Evolutionary conservation across 2,797 vertebrate genomes (phyloP), one percentile per base, ranked within the genome.

Genomic region (Gila robusta): DNA sequence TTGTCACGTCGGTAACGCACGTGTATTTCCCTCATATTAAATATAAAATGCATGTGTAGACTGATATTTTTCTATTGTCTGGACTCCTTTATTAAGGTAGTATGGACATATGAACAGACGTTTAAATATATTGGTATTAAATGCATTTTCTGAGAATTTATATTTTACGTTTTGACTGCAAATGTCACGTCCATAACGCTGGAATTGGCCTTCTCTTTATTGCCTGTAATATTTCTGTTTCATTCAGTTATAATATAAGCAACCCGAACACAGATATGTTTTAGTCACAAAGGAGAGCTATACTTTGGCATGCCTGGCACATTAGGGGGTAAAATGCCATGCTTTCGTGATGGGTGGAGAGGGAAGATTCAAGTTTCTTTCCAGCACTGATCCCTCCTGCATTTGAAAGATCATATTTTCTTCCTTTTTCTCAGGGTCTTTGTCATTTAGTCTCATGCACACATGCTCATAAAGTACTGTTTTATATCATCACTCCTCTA

Each of bases 231-330:
- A 47, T 19, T 66, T 47, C 0, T 35, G 71, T 32, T 79, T 76
- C 44, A 26, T 39, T 77, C 74, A 39, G 21, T 37, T 32, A 4
- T 32, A 14, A 32, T 35, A 23, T 23, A 64, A 77, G 16, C 23
- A 77, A 26, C 4, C 7, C 52, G 4, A 47, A 44, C 19, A 37
- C 19, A 35, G 2, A 71, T 23, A 72, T 54, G 37, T 62, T 69
- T 71, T 62, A 17, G 37, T 47, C 76, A 47, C 26, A 19, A 21
- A 67, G 28, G 26, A 47, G 6, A 49, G 70, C 69, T 32, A 32
- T 83, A 78, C 56, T 84, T 56, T 64, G 44, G 77, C 59, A 66
- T 66, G 77, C 44, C 79, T 72, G 70, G 64, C n/a, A 79, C 52
- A 64, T 26, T 70, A 56, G 54, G 37, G 71, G 79, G 62, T 74